Base-by-base conservation (phyloP, 1,140 invertebrate genomes). In the Drosophila guanche region DNA sequence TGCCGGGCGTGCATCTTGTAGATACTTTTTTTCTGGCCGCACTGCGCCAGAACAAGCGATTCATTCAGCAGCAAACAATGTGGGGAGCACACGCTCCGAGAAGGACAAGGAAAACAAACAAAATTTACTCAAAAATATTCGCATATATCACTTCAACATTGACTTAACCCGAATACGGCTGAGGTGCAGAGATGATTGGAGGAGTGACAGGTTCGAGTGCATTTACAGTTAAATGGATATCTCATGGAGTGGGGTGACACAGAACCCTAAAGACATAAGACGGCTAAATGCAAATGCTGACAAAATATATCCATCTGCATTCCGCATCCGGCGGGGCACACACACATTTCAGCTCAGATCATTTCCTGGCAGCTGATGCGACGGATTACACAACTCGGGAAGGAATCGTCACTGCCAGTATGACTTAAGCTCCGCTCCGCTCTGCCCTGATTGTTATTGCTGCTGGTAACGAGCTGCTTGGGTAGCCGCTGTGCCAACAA, bases 401-500 rank as follows among this genome's bases (percentile, higher is more conserved):
- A 29, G 57, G 43, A 23, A 42, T 73, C 33, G 33, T 37, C 66
- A 62, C 62, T 84, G 79, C 76, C 79, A 77, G 76, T 79, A 76
- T 84, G 79, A 79, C 75, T 84, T 84, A 84, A 84, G 57, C 12
- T 27, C 27, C 48, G 14, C 48, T 14, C n/a, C 5, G 4, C 5
- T 7, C 27, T 37, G 25, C 25, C 48, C 14, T 0, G 29, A 29
- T 43, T 58, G 65, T 47, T 59, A 56, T 76, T 78, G 54, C 65
- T 45, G 57, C 50, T 54, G 75, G 61, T 76, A 85, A 79, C 76
- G 76, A 84, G 61, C 80, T 83, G 81, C 80, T 76, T 84, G 56
- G 55, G 69, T 65, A 76, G 79, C 76, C 76, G 48, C 80, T 73
- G 73, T 48, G 83, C 69, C 81, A 86, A 86, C 74, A 86, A 86